A percentile compares a stretch with the other conserved stretches of the same genome.
These are phyloP conservation scores for Peromyscus attwateri DNA, from an alignment of 2,797 vertebrate genomes.

Conservation along the genomic window DNA sequence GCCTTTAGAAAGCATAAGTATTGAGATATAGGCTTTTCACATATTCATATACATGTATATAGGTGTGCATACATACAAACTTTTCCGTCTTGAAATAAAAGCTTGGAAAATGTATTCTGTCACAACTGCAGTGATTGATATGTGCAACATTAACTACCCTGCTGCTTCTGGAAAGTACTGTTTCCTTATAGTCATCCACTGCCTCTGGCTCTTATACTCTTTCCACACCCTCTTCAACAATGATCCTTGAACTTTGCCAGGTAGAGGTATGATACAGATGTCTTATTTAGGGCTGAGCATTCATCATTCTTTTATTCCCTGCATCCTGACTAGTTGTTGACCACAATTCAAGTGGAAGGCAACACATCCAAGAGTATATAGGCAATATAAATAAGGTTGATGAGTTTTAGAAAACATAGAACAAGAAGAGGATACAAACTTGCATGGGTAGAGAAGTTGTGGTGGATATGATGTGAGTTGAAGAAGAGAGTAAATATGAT, in stretches of 20 bases:
- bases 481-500: no score
- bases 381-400: not conserved
- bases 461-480: not conserved
- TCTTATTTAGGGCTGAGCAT: not conserved
- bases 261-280: not conserved
- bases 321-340: not conserved
- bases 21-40: not conserved
- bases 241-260: not conserved
- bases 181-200: not conserved
- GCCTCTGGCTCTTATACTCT: not conserved
- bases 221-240: not conserved
- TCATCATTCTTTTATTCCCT: not conserved
- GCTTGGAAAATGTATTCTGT: not conserved
- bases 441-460: not conserved
- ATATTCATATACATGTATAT: not conserved
- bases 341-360: not conserved
- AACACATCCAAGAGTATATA: not conserved
- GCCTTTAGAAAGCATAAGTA: not conserved
- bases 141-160: not conserved
- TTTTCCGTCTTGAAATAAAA: not conserved
- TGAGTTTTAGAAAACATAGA: not conserved
- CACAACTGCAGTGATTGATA: not conserved
- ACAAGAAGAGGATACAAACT: not conserved
- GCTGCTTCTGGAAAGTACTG: not conserved
- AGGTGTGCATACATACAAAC: not conserved